Conservation (phyloP, 2,888 invertebrate species). For the Tinea pellionella region DNA sequence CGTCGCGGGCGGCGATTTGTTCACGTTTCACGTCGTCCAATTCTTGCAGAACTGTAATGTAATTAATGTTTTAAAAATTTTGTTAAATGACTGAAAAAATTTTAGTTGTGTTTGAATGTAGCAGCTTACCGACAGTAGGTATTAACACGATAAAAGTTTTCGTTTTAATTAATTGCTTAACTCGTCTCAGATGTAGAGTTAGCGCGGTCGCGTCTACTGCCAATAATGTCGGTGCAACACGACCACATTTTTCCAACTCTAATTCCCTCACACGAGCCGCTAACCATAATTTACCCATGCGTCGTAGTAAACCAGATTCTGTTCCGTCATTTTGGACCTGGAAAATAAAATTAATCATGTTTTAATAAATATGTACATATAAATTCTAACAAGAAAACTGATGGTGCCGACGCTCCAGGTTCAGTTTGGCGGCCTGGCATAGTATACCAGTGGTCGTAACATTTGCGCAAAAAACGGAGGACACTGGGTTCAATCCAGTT, state of each 20-base stretch:
- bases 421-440: too few species aligned
- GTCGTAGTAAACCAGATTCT: slow-evolving; percentile 76
- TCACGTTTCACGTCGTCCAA: slow-evolving; percentile 90
- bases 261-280: slow-evolving; percentile 88
- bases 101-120: too few species aligned
- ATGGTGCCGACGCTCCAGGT: too few species aligned
- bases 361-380: too few species aligned
- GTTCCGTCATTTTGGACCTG: slow-evolving; percentile 16
- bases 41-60: slow-evolving; percentile 82
- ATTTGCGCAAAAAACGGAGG: too few species aligned
- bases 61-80: slow-evolving; percentile 5
- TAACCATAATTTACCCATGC: slow-evolving; percentile 91
- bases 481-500: too few species aligned
- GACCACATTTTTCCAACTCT: slow-evolving; percentile 75
- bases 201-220: slow-evolving; percentile 89
- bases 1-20: slow-evolving; percentile 86
- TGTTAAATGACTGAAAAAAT: too few species aligned
- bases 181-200: slow-evolving; percentile 78
- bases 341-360: background rate
- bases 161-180: slow-evolving; percentile 85
- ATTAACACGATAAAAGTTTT: slow-evolving; percentile 89
- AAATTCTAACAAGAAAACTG: too few species aligned
- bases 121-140: slow-evolving; percentile 79
- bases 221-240: slow-evolving; percentile 80
- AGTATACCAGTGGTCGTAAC: too few species aligned